A percentile compares a stretch with the other conserved stretches of the same genome.
phyloP scores from a whole-genome alignment of 2,888 invertebrate species.

The Eristalis tenax region DNA sequence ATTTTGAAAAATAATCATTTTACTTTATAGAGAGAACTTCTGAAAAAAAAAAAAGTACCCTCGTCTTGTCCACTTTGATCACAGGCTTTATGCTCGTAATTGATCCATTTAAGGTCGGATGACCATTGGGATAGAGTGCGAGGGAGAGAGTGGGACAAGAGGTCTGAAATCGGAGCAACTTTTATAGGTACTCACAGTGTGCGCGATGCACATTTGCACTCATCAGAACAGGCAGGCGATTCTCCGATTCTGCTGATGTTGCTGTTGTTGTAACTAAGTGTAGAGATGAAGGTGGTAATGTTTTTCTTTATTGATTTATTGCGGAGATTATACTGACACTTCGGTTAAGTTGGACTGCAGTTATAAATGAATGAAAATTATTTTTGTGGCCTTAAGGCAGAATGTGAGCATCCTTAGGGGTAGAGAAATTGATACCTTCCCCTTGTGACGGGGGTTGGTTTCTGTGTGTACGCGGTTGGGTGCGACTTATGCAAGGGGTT shows the following conservation, averaged over 20 bases:
- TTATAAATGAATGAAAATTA: slow-evolving; percentile 12
- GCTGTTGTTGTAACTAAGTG: slow-evolving; percentile 16
- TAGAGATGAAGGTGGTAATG: slow-evolving; percentile 1
- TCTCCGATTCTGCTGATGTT: not conserved
- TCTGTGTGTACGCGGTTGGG: not conserved
- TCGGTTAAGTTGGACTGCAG: slow-evolving; percentile 3
- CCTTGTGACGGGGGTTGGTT: slow-evolving; percentile 3
- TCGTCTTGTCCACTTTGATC: not conserved
- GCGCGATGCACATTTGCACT: slow-evolving; percentile 6
- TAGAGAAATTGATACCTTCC: not conserved
- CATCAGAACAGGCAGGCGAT: slow-evolving; percentile 26
- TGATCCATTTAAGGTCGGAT: slow-evolving; percentile 10
- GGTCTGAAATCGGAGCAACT: slow-evolving; percentile 43
- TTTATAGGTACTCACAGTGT: slow-evolving; percentile 2
- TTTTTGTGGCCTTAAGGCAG: slow-evolving; percentile 21
- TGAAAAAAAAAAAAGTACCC: no score
- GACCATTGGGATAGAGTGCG: not conserved
- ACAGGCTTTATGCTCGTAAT: not conserved
- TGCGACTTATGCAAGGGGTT: slow-evolving; percentile 48
- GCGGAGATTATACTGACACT: slow-evolving; percentile 63
- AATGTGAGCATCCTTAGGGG: slow-evolving; percentile 42
- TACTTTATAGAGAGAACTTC: not conserved
- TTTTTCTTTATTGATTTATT: slow-evolving; percentile 61
- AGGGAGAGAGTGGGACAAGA: not conserved
- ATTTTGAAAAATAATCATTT: not conserved